phyloP scores from a whole-genome alignment of 2,797 vertebrate species.

The Esox masquinongy region DNA sequence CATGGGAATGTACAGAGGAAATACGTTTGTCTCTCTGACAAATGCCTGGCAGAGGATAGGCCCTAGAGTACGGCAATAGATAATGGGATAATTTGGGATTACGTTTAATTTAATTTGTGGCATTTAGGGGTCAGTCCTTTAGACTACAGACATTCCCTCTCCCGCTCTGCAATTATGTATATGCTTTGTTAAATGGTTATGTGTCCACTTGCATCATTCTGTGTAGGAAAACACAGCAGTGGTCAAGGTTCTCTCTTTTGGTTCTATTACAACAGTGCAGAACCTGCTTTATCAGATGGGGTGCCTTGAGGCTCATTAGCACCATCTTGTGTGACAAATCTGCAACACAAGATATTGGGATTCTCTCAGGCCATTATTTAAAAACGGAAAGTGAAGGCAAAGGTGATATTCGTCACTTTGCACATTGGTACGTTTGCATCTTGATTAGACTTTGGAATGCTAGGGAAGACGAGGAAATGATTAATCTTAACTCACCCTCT shows the following conservation, averaged over 20 bases:
- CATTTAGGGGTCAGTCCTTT: conserved; percentile 53
- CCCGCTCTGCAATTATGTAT: conserved; percentile 38
- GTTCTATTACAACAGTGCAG: conserved; percentile 26
- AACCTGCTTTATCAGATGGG: neutral
- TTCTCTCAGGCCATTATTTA: neutral
- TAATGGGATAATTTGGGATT: conserved; percentile 44
- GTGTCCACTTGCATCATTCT: conserved; percentile 21
- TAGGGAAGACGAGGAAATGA: no score
- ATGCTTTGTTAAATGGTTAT: conserved; percentile 28
- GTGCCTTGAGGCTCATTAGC: conserved; percentile 35
- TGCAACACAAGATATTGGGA: conserved; percentile 24
- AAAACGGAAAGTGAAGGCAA: neutral
- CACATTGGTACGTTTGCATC: neutral
- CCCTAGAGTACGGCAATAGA: conserved; percentile 31
- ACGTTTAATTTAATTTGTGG: conserved; percentile 46
- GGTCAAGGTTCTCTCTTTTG: conserved; percentile 27
- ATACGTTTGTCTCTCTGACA: conserved; percentile 45
- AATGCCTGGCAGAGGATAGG: conserved; percentile 28
- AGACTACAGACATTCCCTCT: conserved; percentile 49
- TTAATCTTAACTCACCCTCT: neutral
- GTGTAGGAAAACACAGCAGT: conserved; percentile 39
- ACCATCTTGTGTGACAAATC: conserved; percentile 54
- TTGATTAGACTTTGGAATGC: neutral
- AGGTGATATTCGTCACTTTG: no score
- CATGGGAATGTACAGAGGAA: conserved; percentile 36